Evolutionary conservation across 2,888 invertebrate species (phyloP).

Genomic region (Drosophila kambysellisi): DNA sequence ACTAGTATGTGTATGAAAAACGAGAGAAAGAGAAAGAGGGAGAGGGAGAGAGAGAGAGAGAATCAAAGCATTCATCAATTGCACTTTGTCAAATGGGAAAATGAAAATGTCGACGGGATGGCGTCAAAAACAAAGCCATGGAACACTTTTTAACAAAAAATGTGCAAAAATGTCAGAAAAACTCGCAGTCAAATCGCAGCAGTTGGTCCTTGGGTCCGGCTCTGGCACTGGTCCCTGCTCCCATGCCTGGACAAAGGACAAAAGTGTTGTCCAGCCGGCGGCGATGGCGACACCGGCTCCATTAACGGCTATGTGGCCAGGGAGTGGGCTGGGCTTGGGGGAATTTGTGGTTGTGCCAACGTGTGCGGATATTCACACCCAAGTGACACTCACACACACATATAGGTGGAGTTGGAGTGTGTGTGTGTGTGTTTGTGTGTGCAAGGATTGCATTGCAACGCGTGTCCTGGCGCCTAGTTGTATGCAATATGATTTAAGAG

Average conservation of each 20-base stretch:
- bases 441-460: slow-evolving; percentile 59
- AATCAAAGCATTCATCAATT: slow-evolving; percentile 69
- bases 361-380: slow-evolving; percentile 77
- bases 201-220: slow-evolving; percentile 63
- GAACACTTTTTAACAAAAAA: slow-evolving; percentile 48
- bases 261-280: slow-evolving; percentile 73
- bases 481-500: slow-evolving; percentile 79
- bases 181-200: slow-evolving; percentile 78
- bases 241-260: slow-evolving; percentile 54
- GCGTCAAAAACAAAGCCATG: slow-evolving; percentile 56
- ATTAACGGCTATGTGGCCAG: slow-evolving; percentile 58
- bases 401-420: slow-evolving; percentile 1
- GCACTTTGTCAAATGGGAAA: slow-evolving; percentile 72
- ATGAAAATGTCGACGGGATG: slow-evolving; percentile 57
- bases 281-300: slow-evolving; percentile 73
- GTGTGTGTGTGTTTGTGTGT: slow-evolving; percentile 10
- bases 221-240: background rate
- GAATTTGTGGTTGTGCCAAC: slow-evolving; percentile 52
- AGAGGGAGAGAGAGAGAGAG: background rate
- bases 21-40: background rate
- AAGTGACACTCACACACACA: slow-evolving; percentile 62
- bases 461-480: slow-evolving; percentile 66
- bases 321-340: background rate
- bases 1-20: background rate
- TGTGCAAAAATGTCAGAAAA: slow-evolving; percentile 82